phyloP scores from a whole-genome alignment of 2,888 invertebrate genomes.

The Andrena chrysosceles region DNA sequence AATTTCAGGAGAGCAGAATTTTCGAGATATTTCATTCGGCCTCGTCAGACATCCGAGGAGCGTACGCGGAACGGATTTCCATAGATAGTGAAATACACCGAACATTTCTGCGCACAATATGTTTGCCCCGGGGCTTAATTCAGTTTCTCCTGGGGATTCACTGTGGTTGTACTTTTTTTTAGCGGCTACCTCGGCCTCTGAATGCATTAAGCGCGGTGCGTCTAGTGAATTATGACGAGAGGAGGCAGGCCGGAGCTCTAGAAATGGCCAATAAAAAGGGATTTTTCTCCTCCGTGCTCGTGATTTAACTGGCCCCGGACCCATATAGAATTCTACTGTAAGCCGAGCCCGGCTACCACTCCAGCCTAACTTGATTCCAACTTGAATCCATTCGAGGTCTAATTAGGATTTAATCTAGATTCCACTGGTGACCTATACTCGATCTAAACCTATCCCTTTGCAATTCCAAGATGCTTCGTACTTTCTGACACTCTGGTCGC shows the following conservation, averaged over 20 bases:
- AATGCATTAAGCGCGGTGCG: slow-evolving; percentile 27
- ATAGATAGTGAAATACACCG: slow-evolving; percentile 15
- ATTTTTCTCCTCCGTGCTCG: slow-evolving; percentile 5
- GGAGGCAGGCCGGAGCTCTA: not conserved
- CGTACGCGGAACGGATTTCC: slow-evolving; percentile 10
- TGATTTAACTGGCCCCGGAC: slow-evolving; percentile 4
- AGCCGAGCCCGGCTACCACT: not conserved
- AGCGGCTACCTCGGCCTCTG: slow-evolving; percentile 3
- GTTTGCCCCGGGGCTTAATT: slow-evolving; percentile 35
- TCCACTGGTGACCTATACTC: not conserved
- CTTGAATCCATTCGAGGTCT: not conserved
- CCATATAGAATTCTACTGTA: not conserved
- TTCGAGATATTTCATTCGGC: not conserved
- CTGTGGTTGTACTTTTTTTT: slow-evolving; percentile 24
- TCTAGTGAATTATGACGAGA: slow-evolving; percentile 30
- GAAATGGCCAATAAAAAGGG: slow-evolving; percentile 22
- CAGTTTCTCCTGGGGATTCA: not conserved
- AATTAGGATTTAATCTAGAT: not conserved
- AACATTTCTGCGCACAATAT: slow-evolving; percentile 23
- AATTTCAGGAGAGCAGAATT: not conserved
- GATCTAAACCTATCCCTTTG: not conserved
- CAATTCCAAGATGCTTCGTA: not conserved
- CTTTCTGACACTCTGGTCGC: not conserved
- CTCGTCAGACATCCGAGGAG: slow-evolving; percentile 12
- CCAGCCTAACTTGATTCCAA: not conserved